A percentile compares a stretch with the other conserved stretches of the same genome.
Evolutionary conservation across 2,888 invertebrate genomes (phyloP).

Genomic region (Erannis defoliaria): DNA sequence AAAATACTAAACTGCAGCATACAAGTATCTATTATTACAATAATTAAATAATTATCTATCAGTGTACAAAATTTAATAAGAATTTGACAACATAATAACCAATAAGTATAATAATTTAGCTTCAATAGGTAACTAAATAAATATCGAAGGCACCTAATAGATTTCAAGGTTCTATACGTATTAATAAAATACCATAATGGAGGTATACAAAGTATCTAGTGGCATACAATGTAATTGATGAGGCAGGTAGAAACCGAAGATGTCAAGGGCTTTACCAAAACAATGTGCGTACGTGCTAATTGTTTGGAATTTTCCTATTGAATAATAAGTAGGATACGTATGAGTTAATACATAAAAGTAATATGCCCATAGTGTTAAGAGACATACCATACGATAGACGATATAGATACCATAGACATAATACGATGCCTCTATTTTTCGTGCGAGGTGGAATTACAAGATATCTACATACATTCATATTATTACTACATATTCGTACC

Average conservation of each 20-base stretch:
- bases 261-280: constrained; percentile 40
- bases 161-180: constrained; percentile 8
- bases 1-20: not conserved
- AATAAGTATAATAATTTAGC: constrained; percentile 2
- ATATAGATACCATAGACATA: too few species aligned
- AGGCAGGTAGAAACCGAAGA: constrained; percentile 26
- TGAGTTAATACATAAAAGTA: constrained; percentile 8
- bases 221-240: constrained; percentile 32
- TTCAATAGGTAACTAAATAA: constrained; percentile 7
- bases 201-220: constrained; percentile 11
- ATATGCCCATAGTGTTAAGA: not conserved
- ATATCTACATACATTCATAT: too few species aligned
- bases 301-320: constrained; percentile 7
- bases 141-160: constrained; percentile 7
- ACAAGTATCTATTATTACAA: too few species aligned
- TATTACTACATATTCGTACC: too few species aligned
- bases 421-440: too few species aligned
- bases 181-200: constrained; percentile 22
- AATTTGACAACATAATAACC: constrained; percentile 17
- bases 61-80: not conserved
- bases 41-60: not conserved
- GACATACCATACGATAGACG: too few species aligned
- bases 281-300: constrained; percentile 28
- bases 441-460: too few species aligned
- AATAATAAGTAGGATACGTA: not conserved